Evolutionary conservation across 2,113 vertebrate species (phyloP), one percentile per base, ranked within the genome.

Genomic region (Hypanus sabinus): DNA sequence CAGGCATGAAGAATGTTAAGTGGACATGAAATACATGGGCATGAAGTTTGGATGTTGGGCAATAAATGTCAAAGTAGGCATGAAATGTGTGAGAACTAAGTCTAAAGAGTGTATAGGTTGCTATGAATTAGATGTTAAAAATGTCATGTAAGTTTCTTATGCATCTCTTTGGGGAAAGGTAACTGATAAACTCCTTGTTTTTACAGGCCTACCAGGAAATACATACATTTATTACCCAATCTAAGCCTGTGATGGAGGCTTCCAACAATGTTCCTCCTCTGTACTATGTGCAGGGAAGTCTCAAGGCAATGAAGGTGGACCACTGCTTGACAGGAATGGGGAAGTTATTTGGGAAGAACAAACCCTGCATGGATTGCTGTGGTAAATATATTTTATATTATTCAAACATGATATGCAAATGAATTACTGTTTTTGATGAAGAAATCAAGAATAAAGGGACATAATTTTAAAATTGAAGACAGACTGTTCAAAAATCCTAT

Each of bases 271-370:
- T 92, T 33, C 90, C 65, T 71, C 65, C 90, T 71, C 68, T 92
- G 18, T 92, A 70, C 33, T 92, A 70, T 24, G 22, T 71, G 68
- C n/a, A 70, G 33, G 62, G 33, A 70, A 71, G n/a, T 33, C 71
- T 92, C 20, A 36, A 92, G 36, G 90, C 90, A 38, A 71, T 71
- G 68, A 92, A 92, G 22, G 62, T 92, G 68, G 90, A 92, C 10
- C 90, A 92, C 22, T 92, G 90, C 68, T n/a, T 92, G 4, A 22
- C 8, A 38, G 90, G 90, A 22, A 92, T 92, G 90, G 90, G 90
- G 36, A 92, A 92, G 65, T 65, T 71, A 30, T 27, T 65, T 71
- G 68, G 8, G 36, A 71, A 36, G 68, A 92, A 46, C 18, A 92
- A 65, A 18, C 65, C 68, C 33, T 92, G 90, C 68, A 14, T 70